phyloP scores from a whole-genome alignment of 2,113 vertebrate species.

The Podarcis cretensis region DNA sequence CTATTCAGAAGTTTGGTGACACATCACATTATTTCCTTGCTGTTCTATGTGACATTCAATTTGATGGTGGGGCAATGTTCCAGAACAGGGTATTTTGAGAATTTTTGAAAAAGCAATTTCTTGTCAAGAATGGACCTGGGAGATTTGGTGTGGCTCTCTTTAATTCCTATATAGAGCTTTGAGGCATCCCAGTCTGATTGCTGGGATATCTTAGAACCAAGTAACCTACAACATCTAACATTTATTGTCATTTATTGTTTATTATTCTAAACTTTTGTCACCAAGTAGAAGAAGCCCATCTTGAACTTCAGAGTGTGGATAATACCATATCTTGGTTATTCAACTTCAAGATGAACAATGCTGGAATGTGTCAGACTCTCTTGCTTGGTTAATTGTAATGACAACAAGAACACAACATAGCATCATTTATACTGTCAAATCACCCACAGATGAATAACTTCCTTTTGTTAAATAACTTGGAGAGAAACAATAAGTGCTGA shows the following conservation, averaged over 20 bases:
- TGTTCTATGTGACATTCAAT: too few species aligned
- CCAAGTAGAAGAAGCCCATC: constrained; percentile 4
- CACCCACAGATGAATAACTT: constrained; percentile 55
- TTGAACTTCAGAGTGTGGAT: constrained; percentile 21
- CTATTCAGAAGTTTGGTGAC: too few species aligned
- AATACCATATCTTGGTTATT: not conserved
- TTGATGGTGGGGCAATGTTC: too few species aligned
- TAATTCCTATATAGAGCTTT: not conserved
- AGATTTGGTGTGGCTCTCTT: not conserved
- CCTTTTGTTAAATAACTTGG: constrained; percentile 43
- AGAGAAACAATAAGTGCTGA: constrained; percentile 50
- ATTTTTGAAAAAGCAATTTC: not conserved
- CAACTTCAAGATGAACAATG: constrained; percentile 22
- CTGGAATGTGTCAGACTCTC: not conserved
- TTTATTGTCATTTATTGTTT: too few species aligned
- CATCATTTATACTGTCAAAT: constrained; percentile 60
- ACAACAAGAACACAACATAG: constrained; percentile 58
- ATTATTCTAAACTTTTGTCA: not conserved
- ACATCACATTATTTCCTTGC: too few species aligned
- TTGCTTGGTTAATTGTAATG: constrained; percentile 63
- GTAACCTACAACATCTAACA: not conserved
- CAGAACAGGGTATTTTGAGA: too few species aligned
- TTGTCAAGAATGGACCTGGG: not conserved
- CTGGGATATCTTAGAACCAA: not conserved
- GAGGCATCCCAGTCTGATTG: not conserved